Conservation (phyloP, 2,113 vertebrate genomes). For the Paralichthys olivaceus region DNA sequence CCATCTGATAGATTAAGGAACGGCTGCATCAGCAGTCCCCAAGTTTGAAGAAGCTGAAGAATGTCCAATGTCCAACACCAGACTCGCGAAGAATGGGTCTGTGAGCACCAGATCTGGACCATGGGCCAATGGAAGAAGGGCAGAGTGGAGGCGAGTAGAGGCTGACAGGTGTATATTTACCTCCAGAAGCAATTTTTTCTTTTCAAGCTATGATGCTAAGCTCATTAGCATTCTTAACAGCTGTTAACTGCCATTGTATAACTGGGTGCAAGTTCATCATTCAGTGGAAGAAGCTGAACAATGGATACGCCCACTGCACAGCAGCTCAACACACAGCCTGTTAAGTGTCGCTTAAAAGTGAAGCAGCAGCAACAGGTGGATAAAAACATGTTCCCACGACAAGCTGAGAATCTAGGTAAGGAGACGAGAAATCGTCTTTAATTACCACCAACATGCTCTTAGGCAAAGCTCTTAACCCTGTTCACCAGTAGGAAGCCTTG, state of each 20-base stretch:
- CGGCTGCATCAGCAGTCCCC: too few species aligned
- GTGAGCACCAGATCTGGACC: background rate
- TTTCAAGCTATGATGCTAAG: slow-evolving; percentile 2
- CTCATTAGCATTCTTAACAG: slow-evolving; percentile 39
- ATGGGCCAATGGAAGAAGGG: background rate
- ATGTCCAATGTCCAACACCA: too few species aligned
- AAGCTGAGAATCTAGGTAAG: background rate
- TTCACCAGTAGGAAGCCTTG: background rate
- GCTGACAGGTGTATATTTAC: background rate
- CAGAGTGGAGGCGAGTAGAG: background rate
- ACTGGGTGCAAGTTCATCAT: slow-evolving; percentile 20
- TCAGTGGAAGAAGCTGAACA: slow-evolving; percentile 9
- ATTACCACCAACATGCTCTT: background rate
- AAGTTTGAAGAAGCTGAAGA: too few species aligned
- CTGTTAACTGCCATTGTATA: slow-evolving; percentile 26
- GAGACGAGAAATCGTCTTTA: background rate
- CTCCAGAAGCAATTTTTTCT: background rate
- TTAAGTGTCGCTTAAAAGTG: slow-evolving; percentile 10
- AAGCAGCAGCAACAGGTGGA: slow-evolving; percentile 12
- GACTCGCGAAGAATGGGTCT: too few species aligned
- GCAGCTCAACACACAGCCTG: background rate
- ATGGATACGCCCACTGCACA: slow-evolving; percentile 16
- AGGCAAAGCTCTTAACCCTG: background rate
- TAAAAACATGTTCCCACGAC: background rate
- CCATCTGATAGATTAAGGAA: too few species aligned